Evolutionary conservation across 1,140 invertebrate genomes (phyloP).

Genomic region (Diuraphis noxia): DNA sequence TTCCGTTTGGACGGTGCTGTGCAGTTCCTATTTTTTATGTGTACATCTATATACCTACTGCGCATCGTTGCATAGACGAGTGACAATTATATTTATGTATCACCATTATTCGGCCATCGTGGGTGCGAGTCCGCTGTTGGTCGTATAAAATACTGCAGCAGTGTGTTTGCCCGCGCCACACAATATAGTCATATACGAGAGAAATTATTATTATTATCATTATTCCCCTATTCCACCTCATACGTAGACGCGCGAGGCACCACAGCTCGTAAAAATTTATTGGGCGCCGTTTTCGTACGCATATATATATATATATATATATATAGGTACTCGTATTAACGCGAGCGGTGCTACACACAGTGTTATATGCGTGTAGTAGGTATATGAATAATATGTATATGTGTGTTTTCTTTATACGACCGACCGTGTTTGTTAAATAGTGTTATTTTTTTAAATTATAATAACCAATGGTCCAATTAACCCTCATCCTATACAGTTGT

Average conservation of each 20-base stretch:
- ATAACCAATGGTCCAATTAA: background rate
- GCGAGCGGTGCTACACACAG: background rate
- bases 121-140: background rate
- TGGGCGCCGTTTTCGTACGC: slow-evolving; percentile 30
- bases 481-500: background rate
- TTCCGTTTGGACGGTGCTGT: background rate
- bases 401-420: background rate
- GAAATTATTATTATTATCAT: background rate
- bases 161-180: background rate
- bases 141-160: background rate
- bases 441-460: background rate
- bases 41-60: background rate
- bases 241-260: background rate
- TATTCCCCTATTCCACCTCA: background rate
- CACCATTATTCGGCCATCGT: background rate
- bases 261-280: background rate
- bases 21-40: background rate
- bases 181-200: background rate
- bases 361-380: background rate
- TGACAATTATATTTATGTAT: background rate
- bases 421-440: background rate
- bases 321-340: background rate
- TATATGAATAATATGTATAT: background rate
- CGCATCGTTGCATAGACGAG: background rate
- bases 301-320: no score